Conservation (phyloP, 2,797 vertebrate genomes). For the Eleutherodactylus coqui region DNA sequence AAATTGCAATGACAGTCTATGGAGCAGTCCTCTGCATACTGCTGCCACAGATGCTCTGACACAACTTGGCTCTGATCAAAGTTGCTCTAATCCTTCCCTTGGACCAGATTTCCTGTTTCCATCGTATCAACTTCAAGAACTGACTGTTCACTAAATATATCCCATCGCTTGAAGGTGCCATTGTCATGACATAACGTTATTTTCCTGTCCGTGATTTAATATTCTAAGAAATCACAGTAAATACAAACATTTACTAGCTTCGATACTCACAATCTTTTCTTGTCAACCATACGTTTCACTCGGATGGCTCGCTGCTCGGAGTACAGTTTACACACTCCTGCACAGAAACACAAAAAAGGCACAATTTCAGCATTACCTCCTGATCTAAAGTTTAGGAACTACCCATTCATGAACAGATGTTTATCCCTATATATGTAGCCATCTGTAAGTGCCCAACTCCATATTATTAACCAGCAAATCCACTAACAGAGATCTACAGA, state of each 20-base stretch:
- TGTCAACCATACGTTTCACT: constrained; percentile 94
- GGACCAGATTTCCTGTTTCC: no score
- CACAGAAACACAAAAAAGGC: constrained; percentile 56
- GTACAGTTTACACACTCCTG: constrained; percentile 94
- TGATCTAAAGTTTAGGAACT: neutral
- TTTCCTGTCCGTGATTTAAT: no score
- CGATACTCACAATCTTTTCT: constrained; percentile 92
- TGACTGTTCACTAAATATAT: neutral
- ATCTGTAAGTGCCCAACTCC: neutral
- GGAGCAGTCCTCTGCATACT: no score
- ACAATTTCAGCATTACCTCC: neutral
- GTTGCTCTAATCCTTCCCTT: no score
- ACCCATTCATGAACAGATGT: neutral
- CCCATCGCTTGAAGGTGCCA: neutral
- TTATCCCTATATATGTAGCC: neutral
- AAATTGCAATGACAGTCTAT: no score
- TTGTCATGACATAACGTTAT: neutral
- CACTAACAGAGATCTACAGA: neutral
- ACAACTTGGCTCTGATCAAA: no score
- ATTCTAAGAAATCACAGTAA: no score
- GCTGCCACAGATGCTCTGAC: no score
- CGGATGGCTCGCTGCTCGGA: constrained; percentile 96
- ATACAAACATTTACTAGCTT: neutral
- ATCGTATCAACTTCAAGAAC: no score
- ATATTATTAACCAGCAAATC: neutral